Conservation (phyloP, 2,888 invertebrate species). For the Bombyx huttoni region DNA sequence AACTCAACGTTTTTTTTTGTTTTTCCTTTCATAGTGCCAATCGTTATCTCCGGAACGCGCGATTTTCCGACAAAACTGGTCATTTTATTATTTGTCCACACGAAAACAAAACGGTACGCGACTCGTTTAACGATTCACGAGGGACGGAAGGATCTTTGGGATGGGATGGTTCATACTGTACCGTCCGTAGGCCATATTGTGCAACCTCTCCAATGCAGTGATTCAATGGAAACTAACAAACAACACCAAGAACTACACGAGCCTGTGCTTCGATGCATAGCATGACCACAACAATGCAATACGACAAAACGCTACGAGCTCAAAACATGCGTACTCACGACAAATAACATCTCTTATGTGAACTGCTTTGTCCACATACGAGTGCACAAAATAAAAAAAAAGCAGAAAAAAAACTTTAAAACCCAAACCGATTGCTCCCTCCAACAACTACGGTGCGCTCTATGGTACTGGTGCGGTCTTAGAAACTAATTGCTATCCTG, state of each 20-base stretch:
- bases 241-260: slow-evolving; percentile 69
- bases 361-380: slow-evolving; percentile 58
- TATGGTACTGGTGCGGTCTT: slow-evolving; percentile 60
- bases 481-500: slow-evolving; percentile 7
- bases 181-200: slow-evolving; percentile 65
- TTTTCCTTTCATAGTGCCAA: slow-evolving; percentile 65
- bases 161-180: slow-evolving; percentile 59
- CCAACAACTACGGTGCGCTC: slow-evolving; percentile 66
- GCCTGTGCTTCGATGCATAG: slow-evolving; percentile 64
- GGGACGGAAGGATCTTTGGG: slow-evolving; percentile 54
- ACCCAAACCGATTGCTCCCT: slow-evolving; percentile 68
- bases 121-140: slow-evolving; percentile 36
- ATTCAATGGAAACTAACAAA: slow-evolving; percentile 62
- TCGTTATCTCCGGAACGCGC: slow-evolving; percentile 49
- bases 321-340: slow-evolving; percentile 66
- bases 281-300: slow-evolving; percentile 66
- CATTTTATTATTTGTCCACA: slow-evolving; percentile 56
- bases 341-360: slow-evolving; percentile 58
- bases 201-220: slow-evolving; percentile 72
- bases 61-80: slow-evolving; percentile 30
- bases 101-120: slow-evolving; percentile 38
- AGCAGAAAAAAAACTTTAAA: slow-evolving; percentile 29
- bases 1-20: slow-evolving; percentile 28
- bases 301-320: slow-evolving; percentile 69
- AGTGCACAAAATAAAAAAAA: slow-evolving; percentile 52